Evolutionary conservation across 1,140 invertebrate species (phyloP), one percentile per base, ranked within the genome.

Genomic region (Hyles vespertilio): DNA sequence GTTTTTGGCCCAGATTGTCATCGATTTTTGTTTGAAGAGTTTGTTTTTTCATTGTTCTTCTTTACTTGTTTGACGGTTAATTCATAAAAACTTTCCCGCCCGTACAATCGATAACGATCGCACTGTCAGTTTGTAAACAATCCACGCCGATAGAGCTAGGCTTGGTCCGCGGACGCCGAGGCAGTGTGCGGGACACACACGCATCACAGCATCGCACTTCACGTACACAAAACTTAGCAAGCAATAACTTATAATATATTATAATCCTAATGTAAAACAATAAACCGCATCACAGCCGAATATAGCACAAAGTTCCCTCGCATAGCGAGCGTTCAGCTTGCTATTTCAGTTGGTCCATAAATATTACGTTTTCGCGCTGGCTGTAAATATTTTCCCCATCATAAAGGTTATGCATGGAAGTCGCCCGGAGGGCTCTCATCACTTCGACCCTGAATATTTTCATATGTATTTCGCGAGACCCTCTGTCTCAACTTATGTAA

Each of bases 1-100:
- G 84, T 89, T 87, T 89, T 89, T 89, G 86, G 84, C 86, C 86
- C 86, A 89, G 86, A 89, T 89, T 89, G 86, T 87, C 86, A 89
- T 89, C 84, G 86, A 89, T 89, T 89, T 89, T 89, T 89, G 84
- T 89, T 89, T 89, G 82, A 81, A 79, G 82, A 88, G 81, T 89
- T 89, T 89, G 86, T 89, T 89, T 89, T 84, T 89, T 88, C 85
- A 87, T 88, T 89, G 85, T 89, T 89, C 85, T 89, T 86, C 84
- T 89, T 86, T 85, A 86, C 82, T 88, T 89, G 84, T 89, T 89
- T 89, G 84, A 87, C 84, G 81, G 84, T 87, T 89, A 87, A 89
- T 89, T 89, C 86, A 87, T 89, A 87, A 84, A 87, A 88, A 89
- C 79, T 87, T 89, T 79, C 57, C 77, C 81, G 84, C 71, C 85